Conservation (phyloP, 1,140 invertebrate species). For the Halictus rubicundus region DNA sequence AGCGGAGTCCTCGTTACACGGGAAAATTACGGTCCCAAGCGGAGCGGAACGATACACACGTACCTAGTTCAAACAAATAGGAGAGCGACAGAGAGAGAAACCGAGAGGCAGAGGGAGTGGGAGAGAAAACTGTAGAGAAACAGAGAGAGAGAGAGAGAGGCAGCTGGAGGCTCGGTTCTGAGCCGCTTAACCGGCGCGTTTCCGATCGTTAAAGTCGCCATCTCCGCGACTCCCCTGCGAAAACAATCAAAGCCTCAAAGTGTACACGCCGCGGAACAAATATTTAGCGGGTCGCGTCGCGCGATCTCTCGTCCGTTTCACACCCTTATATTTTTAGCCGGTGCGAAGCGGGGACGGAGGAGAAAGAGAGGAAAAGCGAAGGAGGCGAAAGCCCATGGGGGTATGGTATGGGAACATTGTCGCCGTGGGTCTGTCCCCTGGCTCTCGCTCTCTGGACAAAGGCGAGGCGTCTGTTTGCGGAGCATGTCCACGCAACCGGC, state of each 20-base stretch:
- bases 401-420: background rate
- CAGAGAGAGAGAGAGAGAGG: too few species aligned
- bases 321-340: background rate
- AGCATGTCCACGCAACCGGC: background rate
- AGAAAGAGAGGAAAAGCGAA: too few species aligned
- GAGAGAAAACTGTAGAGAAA: too few species aligned
- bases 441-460: background rate
- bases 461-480: background rate
- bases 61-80: background rate
- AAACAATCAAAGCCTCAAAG: conserved; percentile 1
- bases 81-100: background rate
- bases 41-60: background rate
- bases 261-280: background rate
- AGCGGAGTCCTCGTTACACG: background rate
- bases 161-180: background rate
- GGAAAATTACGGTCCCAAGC: background rate
- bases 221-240: background rate
- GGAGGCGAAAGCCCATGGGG: too few species aligned
- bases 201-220: conserved; percentile 2
- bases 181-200: conserved; percentile 1
- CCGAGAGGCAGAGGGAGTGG: too few species aligned
- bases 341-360: too few species aligned
- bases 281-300: background rate
- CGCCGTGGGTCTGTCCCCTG: background rate
- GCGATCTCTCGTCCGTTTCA: background rate